phyloP scores from a whole-genome alignment of 2,797 vertebrate species.

The Aulostomus chinensis region DNA sequence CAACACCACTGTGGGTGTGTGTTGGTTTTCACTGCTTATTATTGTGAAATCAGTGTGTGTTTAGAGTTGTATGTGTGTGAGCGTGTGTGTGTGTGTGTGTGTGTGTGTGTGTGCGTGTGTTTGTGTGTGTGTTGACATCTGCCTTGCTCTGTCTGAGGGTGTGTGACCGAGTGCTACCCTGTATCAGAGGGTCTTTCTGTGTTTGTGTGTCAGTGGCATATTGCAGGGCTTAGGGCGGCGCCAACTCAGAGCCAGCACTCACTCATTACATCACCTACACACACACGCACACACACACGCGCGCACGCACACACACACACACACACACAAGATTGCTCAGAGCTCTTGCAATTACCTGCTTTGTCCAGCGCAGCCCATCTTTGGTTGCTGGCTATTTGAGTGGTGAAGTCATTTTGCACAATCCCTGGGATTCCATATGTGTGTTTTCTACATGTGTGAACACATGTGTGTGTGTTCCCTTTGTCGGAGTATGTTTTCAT shows the following conservation, averaged over 20 bases:
- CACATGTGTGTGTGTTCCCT: conserved; percentile 7
- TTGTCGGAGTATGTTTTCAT: conserved; percentile 2
- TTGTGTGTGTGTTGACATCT: no score
- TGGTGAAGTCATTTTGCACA: conserved; percentile 62
- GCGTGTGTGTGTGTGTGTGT: conserved; percentile 40
- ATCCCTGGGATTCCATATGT: conserved; percentile 47
- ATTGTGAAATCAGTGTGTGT: conserved; percentile 46
- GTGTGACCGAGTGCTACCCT: conserved; percentile 44
- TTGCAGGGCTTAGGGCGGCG: conserved; percentile 63
- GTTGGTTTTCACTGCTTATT: conserved; percentile 37
- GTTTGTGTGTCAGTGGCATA: conserved; percentile 61
- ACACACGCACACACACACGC: conserved; percentile 15
- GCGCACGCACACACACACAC: conserved; percentile 22
- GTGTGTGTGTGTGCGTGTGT: conserved; percentile 63
- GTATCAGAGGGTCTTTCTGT: conserved; percentile 60
- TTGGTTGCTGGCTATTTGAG: conserved; percentile 43
- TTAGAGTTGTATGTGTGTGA: conserved; percentile 24
- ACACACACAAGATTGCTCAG: conserved; percentile 29
- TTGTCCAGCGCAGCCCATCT: conserved; percentile 53
- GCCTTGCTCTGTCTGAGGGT: conserved; percentile 9
- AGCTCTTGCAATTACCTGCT: conserved; percentile 64
- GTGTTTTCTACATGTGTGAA: conserved; percentile 27
- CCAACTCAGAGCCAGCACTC: conserved; percentile 41
- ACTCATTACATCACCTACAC: conserved; percentile 68
- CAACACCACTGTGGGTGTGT: conserved; percentile 36